Base-by-base conservation (phyloP, 2,113 vertebrate genomes). In the Morone chrysops region DNA sequence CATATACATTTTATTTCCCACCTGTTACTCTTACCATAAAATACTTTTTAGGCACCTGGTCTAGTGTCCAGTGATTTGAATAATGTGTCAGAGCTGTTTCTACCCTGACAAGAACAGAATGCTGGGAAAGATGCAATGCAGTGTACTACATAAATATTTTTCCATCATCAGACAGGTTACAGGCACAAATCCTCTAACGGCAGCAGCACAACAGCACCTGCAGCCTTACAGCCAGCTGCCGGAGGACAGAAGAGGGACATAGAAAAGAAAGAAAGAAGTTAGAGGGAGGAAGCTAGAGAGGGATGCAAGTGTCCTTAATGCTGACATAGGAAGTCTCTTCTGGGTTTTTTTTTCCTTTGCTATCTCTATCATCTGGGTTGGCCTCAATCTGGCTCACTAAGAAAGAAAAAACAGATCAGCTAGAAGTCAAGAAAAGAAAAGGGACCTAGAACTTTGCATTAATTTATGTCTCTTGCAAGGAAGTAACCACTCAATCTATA, bases 131-230 rank as follows among this genome's bases (percentile, higher is more conserved):
- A 60, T 67, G 75, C 10, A 57, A 10, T 59, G 50, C 20, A n/a
- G 61, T 40, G 70, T 16, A 51, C 40, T 12, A 17, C 61, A 69
- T 25, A 48, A 74, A 62, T 11, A 60, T 75, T 66, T 73, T 72
- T 63, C 78, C 38, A 62, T 86, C 60, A 77, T 67, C 78, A 67
- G 79, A 62, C 71, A 25, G 59, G 76, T 65, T 78, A 47, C 62
- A 81, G 60, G 60, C 56, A 78, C 69, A 70, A 12, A 75, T 81
- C 50, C 88, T 84, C 72, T 67, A 43, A 71, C 81, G 67, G 40
- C 68, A 43, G n/a, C 73, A 78, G 69, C 48, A 31, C 63, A 82
- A 69, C 72, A 68, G 82, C 84, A 90, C 82, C 78, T 89, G 86
- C 60, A 84, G 43, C 48, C 77, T 54, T 60, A 61, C 7, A 78